Conservation (phyloP, 1,140 invertebrate genomes). For the Sarcophaga peregrina region DNA sequence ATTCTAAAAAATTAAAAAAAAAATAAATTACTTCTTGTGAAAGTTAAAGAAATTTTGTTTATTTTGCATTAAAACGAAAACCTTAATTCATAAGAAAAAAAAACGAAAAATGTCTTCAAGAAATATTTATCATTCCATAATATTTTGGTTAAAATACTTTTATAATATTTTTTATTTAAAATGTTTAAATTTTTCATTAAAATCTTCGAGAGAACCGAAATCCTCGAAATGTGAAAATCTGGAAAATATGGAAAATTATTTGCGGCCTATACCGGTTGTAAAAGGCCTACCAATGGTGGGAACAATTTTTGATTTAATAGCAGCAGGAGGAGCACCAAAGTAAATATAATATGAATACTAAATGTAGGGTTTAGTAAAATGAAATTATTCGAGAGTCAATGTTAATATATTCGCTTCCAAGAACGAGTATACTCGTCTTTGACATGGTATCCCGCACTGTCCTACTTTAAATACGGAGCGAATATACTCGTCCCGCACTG, state of each 20-base stretch:
- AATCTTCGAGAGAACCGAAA: neutral
- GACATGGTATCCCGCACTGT: too few relatives aligned
- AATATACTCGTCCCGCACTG: too few relatives aligned
- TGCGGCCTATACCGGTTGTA: constrained; percentile 44
- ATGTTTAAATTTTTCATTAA: neutral
- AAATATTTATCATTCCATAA: neutral
- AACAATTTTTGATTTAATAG: constrained; percentile 69
- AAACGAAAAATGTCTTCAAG: neutral
- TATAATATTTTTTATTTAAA: neutral
- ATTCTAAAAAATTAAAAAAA: neutral
- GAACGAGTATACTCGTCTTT: too few relatives aligned
- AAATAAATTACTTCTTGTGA: neutral
- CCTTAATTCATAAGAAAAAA: neutral
- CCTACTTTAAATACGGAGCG: too few relatives aligned
- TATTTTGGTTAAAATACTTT: neutral
- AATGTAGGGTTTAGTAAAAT: too few relatives aligned
- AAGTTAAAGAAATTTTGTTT: neutral
- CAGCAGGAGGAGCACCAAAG: constrained; percentile 68
- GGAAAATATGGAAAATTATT: neutral
- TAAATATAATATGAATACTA: constrained; percentile 49
- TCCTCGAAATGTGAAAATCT: too few relatives aligned
- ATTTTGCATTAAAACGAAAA: neutral
- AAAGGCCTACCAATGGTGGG: constrained; percentile 71
- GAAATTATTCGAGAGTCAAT: too few relatives aligned
- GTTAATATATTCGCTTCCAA: too few relatives aligned